Percentiles rank a stretch among this genome's conserved stretches.
Conservation (phyloP, 1,140 invertebrate genomes). For the Oryzaephilus surinamensis region DNA sequence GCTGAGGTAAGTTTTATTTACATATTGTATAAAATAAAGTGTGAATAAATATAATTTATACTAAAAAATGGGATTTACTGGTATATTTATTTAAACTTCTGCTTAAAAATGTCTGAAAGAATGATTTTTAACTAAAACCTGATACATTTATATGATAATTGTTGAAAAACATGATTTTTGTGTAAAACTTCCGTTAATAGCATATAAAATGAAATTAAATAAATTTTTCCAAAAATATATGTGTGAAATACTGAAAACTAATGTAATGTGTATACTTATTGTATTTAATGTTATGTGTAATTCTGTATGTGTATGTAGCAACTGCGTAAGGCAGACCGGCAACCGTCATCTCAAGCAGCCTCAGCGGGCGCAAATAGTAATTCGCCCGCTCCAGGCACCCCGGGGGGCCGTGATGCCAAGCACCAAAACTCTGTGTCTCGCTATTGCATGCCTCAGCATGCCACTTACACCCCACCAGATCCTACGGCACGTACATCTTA, state of each 20-base stretch:
- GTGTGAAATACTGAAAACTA: no score
- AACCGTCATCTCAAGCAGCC: slow-evolving; percentile 24
- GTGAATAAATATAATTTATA: background rate
- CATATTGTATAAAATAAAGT: background rate
- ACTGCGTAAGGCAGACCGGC: slow-evolving; percentile 35
- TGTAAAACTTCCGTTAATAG: no score
- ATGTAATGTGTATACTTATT: slow-evolving; percentile 3
- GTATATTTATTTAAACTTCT: no score
- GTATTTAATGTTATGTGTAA: slow-evolving; percentile 34
- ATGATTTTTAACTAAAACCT: no score
- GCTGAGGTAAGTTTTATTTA: slow-evolving; percentile 76
- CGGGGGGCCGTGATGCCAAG: slow-evolving; percentile 32
- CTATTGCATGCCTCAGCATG: slow-evolving; percentile 47
- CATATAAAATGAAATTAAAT: no score
- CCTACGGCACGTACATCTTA: slow-evolving; percentile 45
- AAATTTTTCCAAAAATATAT: no score
- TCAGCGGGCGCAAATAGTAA: slow-evolving; percentile 22
- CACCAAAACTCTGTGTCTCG: slow-evolving; percentile 39
- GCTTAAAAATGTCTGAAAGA: no score
- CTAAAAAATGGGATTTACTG: no score
- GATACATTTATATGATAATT: no score
- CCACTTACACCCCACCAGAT: slow-evolving; percentile 43
- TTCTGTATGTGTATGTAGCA: slow-evolving; percentile 36
- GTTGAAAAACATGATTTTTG: no score
- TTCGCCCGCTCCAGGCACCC: slow-evolving; percentile 21